These are phyloP conservation scores for Polydrusus cervinus DNA, from an alignment of 2,888 invertebrate species.

Conservation along the genomic window DNA sequence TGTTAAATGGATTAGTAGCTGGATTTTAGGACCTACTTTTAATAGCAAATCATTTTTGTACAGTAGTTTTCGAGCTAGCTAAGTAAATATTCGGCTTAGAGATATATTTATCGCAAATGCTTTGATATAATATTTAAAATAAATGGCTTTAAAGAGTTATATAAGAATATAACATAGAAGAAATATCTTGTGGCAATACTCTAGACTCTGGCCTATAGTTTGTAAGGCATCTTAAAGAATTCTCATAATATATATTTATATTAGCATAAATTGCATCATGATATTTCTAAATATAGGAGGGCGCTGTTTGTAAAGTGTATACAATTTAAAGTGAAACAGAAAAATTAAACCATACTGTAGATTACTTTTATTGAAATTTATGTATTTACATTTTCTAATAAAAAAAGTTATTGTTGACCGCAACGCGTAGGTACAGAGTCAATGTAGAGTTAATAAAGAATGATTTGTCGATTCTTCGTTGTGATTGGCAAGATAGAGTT, in stretches of 20 bases:
- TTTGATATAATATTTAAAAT: slow-evolving; percentile 11
- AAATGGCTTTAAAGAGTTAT: slow-evolving; percentile 4
- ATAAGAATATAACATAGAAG: neutral
- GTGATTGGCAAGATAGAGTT: no score
- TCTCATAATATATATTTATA: neutral
- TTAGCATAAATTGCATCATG: neutral
- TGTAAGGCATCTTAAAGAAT: neutral
- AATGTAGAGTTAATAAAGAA: no score
- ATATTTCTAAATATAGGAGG: slow-evolving; percentile 3
- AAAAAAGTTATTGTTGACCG: no score
- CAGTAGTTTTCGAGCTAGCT: slow-evolving; percentile 9
- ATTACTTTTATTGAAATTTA: no score
- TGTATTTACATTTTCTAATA: no score
- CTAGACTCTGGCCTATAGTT: neutral
- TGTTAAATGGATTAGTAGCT: neutral
- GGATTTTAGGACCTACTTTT: slow-evolving; percentile 37
- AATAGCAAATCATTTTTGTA: slow-evolving; percentile 45
- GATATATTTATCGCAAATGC: slow-evolving; percentile 6
- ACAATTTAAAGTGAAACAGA: no score
- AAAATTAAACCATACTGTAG: no score
- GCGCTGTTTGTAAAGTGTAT: no score
- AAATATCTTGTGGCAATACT: slow-evolving; percentile 5
- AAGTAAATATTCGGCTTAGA: slow-evolving; percentile 14
- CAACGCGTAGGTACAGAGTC: no score
- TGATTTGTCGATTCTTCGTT: no score